These are phyloP conservation scores for Craterocephalus amniculus DNA, from an alignment of 2,797 vertebrate genomes.

Conservation along the genomic window DNA sequence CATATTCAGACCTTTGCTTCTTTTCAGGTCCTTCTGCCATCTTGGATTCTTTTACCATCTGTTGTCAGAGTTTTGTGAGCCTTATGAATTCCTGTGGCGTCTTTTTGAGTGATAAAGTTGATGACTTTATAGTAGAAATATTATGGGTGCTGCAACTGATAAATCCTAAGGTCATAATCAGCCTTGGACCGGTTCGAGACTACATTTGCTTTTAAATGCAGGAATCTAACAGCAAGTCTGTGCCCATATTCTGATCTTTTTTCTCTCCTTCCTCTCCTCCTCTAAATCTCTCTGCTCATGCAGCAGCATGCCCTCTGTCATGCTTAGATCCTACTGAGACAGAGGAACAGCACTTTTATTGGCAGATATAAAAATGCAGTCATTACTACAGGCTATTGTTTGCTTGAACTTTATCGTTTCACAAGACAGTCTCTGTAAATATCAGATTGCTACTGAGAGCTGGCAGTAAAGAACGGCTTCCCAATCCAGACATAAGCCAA, in stretches of 20 bases:
- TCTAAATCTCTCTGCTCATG: not conserved
- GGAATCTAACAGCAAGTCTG: not conserved
- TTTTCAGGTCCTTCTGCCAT: conserved; percentile 36
- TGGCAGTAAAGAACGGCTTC: not conserved
- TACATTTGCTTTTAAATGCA: conserved; percentile 15
- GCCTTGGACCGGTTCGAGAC: not conserved
- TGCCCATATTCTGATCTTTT: not conserved
- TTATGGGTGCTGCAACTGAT: not conserved
- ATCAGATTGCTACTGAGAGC: not conserved
- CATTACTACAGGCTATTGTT: not conserved
- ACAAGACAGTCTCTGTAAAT: not conserved
- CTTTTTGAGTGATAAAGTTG: conserved; percentile 10
- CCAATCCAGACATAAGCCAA: not conserved
- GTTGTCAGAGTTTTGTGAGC: conserved; percentile 26
- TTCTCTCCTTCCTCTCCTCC: not conserved
- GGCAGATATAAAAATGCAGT: not conserved
- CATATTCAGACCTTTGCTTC: conserved; percentile 24
- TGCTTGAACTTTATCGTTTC: not conserved
- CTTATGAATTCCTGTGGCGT: not conserved
- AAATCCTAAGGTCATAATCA: conserved; percentile 1
- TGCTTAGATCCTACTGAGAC: not conserved
- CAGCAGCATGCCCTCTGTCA: conserved; percentile 6
- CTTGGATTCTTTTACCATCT: conserved; percentile 56
- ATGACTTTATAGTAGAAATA: not conserved
- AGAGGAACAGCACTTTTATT: not conserved